A percentile compares a stretch with the other conserved stretches of the same genome.
These are phyloP conservation scores for Adineta ricciae DNA, from an alignment of 2,888 invertebrate species.

Conservation along the genomic window DNA sequence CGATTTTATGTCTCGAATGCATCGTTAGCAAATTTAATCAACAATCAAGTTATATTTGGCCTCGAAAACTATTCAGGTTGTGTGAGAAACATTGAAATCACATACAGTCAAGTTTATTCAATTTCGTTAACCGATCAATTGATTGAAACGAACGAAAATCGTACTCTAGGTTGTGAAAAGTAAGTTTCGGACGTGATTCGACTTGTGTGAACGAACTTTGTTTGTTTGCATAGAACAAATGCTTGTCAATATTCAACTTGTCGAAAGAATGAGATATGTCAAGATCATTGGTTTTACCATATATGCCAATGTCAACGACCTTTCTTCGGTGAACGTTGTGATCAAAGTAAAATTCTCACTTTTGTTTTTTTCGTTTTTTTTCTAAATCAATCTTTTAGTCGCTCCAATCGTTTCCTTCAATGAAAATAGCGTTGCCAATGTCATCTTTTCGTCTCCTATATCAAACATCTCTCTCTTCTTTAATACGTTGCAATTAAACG, in stretches of 20 bases:
- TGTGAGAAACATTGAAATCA: background rate
- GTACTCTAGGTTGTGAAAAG: slow-evolving; percentile 8
- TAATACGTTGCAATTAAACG: background rate
- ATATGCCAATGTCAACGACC: background rate
- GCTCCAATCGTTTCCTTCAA: background rate
- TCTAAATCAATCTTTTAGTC: background rate
- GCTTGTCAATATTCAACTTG: background rate
- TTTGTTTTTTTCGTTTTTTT: background rate
- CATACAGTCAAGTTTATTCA: background rate
- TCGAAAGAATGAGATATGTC: background rate
- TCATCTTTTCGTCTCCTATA: background rate
- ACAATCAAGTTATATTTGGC: background rate
- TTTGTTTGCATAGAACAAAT: background rate
- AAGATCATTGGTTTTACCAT: slow-evolving; percentile 18
- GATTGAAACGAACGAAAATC: background rate
- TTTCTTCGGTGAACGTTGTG: background rate
- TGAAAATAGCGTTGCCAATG: background rate
- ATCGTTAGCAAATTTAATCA: background rate
- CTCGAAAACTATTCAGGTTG: background rate
- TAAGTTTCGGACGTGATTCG: background rate
- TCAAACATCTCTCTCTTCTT: background rate
- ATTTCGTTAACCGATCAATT: background rate
- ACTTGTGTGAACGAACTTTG: too few relatives aligned
- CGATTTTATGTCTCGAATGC: background rate
- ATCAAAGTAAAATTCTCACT: background rate